Conservation (phyloP, 1,140 invertebrate species). For the Pissodes strobi region DNA sequence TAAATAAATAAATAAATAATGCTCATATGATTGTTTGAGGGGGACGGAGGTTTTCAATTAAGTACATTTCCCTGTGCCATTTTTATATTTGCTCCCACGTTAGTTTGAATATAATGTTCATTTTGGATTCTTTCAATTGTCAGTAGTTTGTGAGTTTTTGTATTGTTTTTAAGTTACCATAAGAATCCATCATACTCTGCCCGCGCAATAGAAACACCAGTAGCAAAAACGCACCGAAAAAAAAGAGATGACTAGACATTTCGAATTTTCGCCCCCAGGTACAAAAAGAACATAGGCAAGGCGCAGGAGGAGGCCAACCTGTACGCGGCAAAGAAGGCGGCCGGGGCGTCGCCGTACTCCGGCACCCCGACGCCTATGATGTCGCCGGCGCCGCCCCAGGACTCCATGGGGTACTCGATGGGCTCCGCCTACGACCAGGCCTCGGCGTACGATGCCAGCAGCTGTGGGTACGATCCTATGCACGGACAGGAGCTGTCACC, state of each 20-base stretch:
- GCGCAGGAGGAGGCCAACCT: constrained; percentile 99
- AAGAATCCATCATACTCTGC: neutral
- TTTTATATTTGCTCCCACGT: too few species aligned
- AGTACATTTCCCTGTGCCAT: too few species aligned
- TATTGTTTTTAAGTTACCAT: too few species aligned
- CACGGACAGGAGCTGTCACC: constrained; percentile 57
- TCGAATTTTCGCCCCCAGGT: constrained; percentile 56
- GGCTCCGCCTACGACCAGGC: constrained; percentile 83
- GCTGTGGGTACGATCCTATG: constrained; percentile 84
- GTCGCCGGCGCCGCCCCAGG: constrained; percentile 87
- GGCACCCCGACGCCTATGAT: constrained; percentile 91
- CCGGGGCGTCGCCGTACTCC: constrained; percentile 90
- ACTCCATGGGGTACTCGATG: constrained; percentile 88
- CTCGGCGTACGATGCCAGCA: constrained; percentile 82
- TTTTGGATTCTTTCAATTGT: too few species aligned
- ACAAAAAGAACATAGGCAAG: constrained; percentile 99
- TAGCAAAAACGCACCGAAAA: neutral
- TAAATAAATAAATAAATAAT: too few species aligned
- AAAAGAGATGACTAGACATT: constrained; percentile 25
- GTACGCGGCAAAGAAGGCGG: constrained; percentile 98
- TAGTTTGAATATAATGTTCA: too few species aligned
- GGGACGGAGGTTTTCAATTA: too few species aligned
- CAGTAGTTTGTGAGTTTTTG: too few species aligned
- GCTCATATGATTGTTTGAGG: too few species aligned
- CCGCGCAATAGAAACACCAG: neutral